These are phyloP conservation scores for Petrophora chlorosata DNA, from an alignment of 2,888 invertebrate species.

Conservation along the genomic window DNA sequence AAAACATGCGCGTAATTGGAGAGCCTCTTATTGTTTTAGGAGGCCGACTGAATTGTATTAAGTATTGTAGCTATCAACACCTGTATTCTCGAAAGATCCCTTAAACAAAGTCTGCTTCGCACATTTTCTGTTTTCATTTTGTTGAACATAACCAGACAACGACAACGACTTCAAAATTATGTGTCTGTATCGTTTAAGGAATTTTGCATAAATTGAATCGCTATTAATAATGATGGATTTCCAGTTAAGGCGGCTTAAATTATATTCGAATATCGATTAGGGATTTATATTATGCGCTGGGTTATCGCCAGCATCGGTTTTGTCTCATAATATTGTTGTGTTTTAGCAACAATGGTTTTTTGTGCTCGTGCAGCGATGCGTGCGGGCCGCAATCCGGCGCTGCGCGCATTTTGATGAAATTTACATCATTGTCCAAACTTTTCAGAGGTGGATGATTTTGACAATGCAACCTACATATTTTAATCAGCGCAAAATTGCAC, in stretches of 20 bases:
- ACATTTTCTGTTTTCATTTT: too few species aligned
- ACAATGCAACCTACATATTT: not conserved
- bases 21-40: slow-evolving; percentile 1
- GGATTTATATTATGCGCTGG: slow-evolving; percentile 50
- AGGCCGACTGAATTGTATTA: slow-evolving; percentile 7
- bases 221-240: slow-evolving; percentile 28
- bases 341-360: slow-evolving; percentile 58
- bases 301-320: slow-evolving; percentile 51
- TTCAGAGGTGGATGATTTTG: slow-evolving; percentile 12
- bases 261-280: slow-evolving; percentile 55
- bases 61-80: not conserved
- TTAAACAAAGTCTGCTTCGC: too few species aligned
- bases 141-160: not conserved
- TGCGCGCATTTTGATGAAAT: slow-evolving; percentile 19
- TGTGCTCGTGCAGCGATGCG: slow-evolving; percentile 55
- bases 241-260: slow-evolving; percentile 44
- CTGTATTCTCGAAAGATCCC: too few species aligned
- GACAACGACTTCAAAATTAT: slow-evolving; percentile 3
- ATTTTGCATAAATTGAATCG: slow-evolving; percentile 29
- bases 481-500: not conserved
- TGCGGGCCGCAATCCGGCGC: slow-evolving; percentile 10
- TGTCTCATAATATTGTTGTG: slow-evolving; percentile 62
- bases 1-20: slow-evolving; percentile 46
- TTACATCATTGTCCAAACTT: slow-evolving; percentile 15
- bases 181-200: slow-evolving; percentile 19